A percentile compares a stretch with the other conserved stretches of the same genome.
Conservation (phyloP, 2,888 invertebrate genomes). For the Adelognathus sp. region DNA sequence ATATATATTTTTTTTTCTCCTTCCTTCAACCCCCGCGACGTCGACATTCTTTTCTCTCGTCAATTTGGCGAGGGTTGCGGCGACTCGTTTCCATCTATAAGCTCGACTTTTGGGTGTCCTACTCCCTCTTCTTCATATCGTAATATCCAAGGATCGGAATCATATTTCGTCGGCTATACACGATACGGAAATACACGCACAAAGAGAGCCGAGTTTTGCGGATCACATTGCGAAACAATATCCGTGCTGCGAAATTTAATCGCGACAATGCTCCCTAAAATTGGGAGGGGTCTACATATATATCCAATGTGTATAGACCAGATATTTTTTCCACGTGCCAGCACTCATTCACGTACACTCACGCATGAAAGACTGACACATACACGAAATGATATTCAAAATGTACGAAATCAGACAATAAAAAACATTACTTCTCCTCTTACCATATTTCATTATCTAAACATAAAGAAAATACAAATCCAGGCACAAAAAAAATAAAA, state of each 20-base stretch:
- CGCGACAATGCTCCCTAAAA: background rate
- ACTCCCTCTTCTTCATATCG: background rate
- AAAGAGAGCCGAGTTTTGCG: background rate
- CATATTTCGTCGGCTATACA: background rate
- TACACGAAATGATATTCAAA: too few species aligned
- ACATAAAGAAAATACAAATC: too few species aligned
- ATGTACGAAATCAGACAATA: too few species aligned
- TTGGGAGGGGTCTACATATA: too few species aligned
- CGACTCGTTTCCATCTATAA: slow-evolving; percentile 27
- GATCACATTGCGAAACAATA: background rate
- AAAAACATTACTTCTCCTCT: too few species aligned
- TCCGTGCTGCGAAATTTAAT: background rate
- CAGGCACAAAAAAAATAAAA: too few species aligned
- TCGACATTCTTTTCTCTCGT: slow-evolving; percentile 8
- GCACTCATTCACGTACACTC: too few species aligned
- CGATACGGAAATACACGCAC: background rate
- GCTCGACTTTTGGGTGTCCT: slow-evolving; percentile 24
- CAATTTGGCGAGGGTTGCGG: slow-evolving; percentile 34
- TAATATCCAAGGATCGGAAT: background rate
- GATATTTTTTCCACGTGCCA: too few species aligned
- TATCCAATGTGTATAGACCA: too few species aligned
- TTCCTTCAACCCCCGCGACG: background rate
- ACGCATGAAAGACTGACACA: too few species aligned
- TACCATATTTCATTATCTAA: too few species aligned
- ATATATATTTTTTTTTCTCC: slow-evolving; percentile 1